phyloP scores from a whole-genome alignment of 2,113 vertebrate species.

The Boulengeromyrus knoepffleri region DNA sequence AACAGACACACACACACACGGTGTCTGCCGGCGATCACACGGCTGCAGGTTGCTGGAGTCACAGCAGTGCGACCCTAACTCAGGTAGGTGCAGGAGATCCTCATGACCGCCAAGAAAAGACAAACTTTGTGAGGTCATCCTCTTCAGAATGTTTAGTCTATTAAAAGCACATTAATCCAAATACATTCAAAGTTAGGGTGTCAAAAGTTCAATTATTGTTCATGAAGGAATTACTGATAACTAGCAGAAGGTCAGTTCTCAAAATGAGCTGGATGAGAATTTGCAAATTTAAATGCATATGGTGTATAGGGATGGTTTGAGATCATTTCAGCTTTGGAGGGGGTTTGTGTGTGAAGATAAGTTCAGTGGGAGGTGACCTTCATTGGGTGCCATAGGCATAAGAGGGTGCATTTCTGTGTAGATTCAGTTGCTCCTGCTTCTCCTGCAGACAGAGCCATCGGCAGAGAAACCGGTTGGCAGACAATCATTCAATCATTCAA shows the following conservation, averaged over 20 bases:
- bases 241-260: not conserved
- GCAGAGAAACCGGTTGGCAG: not conserved
- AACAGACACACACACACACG: not conserved
- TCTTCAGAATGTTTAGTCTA: not conserved
- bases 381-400: not conserved
- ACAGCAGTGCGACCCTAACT: not conserved
- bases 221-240: not conserved
- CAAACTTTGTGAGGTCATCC: too few species aligned
- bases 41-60: not conserved
- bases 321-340: not conserved
- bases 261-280: not conserved
- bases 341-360: not conserved
- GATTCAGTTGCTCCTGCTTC: not conserved
- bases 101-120: not conserved
- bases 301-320: not conserved
- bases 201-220: not conserved
- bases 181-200: not conserved
- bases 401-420: not conserved
- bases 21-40: not conserved
- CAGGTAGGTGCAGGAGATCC: not conserved
- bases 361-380: not conserved
- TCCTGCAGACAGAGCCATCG: not conserved
- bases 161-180: not conserved
- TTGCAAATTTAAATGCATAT: not conserved
- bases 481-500: not conserved